Base-by-base conservation (phyloP, 2,888 invertebrate genomes). In the Phaonia tiefii region DNA sequence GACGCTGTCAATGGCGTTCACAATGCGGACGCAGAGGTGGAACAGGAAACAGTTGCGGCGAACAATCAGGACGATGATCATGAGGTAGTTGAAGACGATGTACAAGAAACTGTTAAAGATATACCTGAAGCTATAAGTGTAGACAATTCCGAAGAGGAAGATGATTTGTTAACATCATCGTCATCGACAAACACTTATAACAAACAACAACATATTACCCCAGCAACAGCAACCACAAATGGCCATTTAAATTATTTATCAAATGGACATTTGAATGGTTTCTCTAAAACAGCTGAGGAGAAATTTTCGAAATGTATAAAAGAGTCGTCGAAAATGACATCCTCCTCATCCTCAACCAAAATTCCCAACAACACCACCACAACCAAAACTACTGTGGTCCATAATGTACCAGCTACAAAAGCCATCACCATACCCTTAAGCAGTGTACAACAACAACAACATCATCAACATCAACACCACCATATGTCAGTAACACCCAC, bases 361-460 rank as follows among this genome's bases (percentile, higher is more conserved):
- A 69, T 63, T 54, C 69, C 42, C 17, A 72, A 44, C n/a, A 67
- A 22, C 54, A 63, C 39, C 42, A 72, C 51, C 8, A 80, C 78
- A 22, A 79, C 79, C 31, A 80, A 81, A 75, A 79, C 80, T 13
- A 87, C 86, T 11, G 86, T 85, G 75, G 74, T 84, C 10, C 85
- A 87, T 66, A 86, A 85, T 79, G 85, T 87, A 75, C 81, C 86
- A 75, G 85, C 86, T 72, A 51, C 84, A 72, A 79, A 82, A 51
- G 82, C 83, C 39, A 74, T 83, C 56, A 83, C 81, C 10, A 83
- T 83, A 69, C 84, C 83, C 51, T 49, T 84, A 54, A 76, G 82
- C 67, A 80, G 69, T 69, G 76, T 82, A 63, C 82, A 82, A 31
- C 71, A 74, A 17, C 70, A 60, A 15, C 69, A 66, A 44, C 51